A percentile compares a stretch with the other conserved stretches of the same genome.
Conservation (phyloP, 2,888 invertebrate genomes). For the Brachypterus glaber region DNA sequence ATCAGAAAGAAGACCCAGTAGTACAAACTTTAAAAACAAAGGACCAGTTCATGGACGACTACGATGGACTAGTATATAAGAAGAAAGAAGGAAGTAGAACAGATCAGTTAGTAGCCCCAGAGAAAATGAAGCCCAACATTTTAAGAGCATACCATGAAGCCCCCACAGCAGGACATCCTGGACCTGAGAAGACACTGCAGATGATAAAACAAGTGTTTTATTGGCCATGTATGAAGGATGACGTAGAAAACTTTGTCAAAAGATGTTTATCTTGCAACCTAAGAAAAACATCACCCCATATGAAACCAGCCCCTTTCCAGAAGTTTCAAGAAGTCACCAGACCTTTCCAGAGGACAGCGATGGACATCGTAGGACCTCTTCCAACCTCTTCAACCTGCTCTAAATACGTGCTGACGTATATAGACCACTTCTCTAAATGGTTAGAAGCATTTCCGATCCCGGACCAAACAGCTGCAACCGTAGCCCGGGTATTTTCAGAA, state of each 20-base stretch:
- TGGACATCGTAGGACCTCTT: constrained; percentile 25
- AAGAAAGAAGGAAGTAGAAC: neutral
- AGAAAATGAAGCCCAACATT: constrained; percentile 1
- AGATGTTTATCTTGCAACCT: constrained; percentile 20
- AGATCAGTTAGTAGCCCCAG: neutral
- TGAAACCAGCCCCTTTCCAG: constrained; percentile 16
- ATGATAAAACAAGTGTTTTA: constrained; percentile 16
- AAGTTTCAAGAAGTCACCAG: constrained; percentile 12
- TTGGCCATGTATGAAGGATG: constrained; percentile 20
- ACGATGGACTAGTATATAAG: neutral
- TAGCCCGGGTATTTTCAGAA: constrained; percentile 18
- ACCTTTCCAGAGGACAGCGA: constrained; percentile 19
- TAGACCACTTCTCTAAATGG: constrained; percentile 21
- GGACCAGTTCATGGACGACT: neutral
- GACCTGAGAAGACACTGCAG: constrained; percentile 18
- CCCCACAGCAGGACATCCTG: constrained; percentile 23
- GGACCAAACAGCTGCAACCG: constrained; percentile 20
- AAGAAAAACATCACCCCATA: constrained; percentile 18
- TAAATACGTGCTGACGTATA: constrained; percentile 22
- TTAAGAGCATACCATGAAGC: constrained; percentile 17
- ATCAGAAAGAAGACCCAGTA: neutral
- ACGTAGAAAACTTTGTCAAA: constrained; percentile 18
- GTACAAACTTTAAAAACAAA: neutral
- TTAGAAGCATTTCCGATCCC: constrained; percentile 23
- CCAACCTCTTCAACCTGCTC: constrained; percentile 14